A percentile compares a stretch with the other conserved stretches of the same genome.
phyloP scores from a whole-genome alignment of 2,888 invertebrate species.

The Empis stercorea region DNA sequence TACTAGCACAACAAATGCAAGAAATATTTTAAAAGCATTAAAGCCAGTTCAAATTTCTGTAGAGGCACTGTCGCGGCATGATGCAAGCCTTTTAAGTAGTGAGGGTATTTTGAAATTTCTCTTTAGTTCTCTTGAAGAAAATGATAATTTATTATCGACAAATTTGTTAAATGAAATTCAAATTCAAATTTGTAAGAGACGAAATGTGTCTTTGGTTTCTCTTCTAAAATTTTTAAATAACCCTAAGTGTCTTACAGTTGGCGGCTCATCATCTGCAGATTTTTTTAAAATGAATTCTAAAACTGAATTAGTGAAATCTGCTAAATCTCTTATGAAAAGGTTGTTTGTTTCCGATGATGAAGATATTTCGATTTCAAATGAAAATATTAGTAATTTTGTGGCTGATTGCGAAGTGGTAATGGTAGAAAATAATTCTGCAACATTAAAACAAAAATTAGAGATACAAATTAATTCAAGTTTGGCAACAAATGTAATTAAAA shows the following conservation, averaged over 20 bases:
- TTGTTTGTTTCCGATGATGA: background rate
- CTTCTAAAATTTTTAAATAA: background rate
- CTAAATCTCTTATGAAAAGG: background rate
- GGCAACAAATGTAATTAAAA: background rate
- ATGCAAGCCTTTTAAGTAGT: background rate
- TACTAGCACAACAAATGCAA: background rate
- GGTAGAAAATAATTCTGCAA: background rate
- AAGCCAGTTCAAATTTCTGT: constrained; percentile 1
- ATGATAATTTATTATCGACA: background rate
- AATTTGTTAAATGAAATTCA: background rate
- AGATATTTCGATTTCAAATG: background rate
- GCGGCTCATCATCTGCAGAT: background rate
- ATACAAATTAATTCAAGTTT: background rate
- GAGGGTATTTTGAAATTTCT: constrained; percentile 1
- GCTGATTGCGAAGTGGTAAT: background rate
- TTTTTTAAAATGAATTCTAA: background rate
- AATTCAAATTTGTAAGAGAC: background rate
- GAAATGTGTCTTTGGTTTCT: background rate
- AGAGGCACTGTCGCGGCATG: background rate
- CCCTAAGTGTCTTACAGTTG: background rate
- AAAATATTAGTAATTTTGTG: background rate
- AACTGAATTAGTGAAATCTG: background rate
- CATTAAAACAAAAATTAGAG: background rate
- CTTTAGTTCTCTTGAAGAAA: background rate
- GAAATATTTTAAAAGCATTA: background rate